Percentiles rank a stretch among this genome's conserved stretches.
Conservation (phyloP, 2,888 invertebrate species). For the Drosophila merina region DNA sequence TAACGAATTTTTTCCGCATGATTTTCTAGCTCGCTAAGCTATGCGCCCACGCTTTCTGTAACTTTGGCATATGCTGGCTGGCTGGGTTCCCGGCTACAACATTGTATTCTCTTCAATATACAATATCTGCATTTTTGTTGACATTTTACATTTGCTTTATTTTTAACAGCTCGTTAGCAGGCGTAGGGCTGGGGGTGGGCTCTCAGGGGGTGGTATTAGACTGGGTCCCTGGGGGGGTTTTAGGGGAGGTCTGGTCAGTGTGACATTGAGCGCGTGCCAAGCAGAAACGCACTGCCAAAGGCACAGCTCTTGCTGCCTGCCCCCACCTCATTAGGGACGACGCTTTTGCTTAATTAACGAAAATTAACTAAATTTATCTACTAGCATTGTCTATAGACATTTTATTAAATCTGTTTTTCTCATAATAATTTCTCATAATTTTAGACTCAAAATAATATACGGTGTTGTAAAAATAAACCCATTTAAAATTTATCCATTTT, state of each 20-base stretch:
- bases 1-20: conserved; percentile 30
- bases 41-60: conserved; percentile 38
- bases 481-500: no score
- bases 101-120: conserved; percentile 40
- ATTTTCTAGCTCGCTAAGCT: conserved; percentile 6
- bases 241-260: conserved; percentile 18
- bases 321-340: conserved; percentile 33
- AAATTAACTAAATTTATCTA: conserved; percentile 8
- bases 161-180: conserved; percentile 60
- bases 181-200: conserved; percentile 21
- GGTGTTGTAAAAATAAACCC: no score
- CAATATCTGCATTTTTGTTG: conserved; percentile 53
- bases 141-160: conserved; percentile 59
- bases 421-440: no score
- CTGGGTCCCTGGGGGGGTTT: neutral
- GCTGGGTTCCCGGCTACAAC: conserved; percentile 22
- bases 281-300: conserved; percentile 34
- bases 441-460: no score
- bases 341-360: conserved; percentile 23
- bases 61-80: conserved; percentile 24
- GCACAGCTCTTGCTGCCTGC: conserved; percentile 9
- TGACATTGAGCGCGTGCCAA: conserved; percentile 67
- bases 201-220: neutral
- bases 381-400: no score
- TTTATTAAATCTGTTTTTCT: no score